These are phyloP conservation scores for Palloptera scutellata DNA, from an alignment of 2,888 invertebrate genomes.

Conservation along the genomic window DNA sequence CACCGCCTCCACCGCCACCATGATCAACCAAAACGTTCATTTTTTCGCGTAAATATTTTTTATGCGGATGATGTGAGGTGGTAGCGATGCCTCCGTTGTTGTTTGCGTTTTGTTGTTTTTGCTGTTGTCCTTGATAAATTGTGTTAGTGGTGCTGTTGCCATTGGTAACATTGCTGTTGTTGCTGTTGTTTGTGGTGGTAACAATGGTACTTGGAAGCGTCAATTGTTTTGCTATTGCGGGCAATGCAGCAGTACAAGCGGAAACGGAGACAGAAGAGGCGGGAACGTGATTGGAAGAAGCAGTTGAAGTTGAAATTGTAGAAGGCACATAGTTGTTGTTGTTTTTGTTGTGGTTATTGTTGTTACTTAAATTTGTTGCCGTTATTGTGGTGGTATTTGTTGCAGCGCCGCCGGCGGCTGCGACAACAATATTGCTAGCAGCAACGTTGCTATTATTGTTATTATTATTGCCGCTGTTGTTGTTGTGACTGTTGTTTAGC, in stretches of 20 bases:
- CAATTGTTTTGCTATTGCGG: conserved; percentile 38
- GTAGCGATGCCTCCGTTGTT: conserved; percentile 47
- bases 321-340: conserved; percentile 50
- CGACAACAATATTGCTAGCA: conserved; percentile 14
- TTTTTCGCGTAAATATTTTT: conserved; percentile 64
- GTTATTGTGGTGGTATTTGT: conserved; percentile 35
- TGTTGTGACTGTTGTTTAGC: conserved; percentile 32
- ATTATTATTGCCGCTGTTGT: conserved; percentile 25
- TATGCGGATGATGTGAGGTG: conserved; percentile 63
- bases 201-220: conserved; percentile 41
- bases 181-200: conserved; percentile 31
- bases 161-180: conserved; percentile 39
- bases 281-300: conserved; percentile 13
- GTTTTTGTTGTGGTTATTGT: conserved; percentile 40
- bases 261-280: conserved; percentile 20
- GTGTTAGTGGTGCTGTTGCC: conserved; percentile 41
- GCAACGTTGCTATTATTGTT: conserved; percentile 3
- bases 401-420: conserved; percentile 28
- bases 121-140: conserved; percentile 42
- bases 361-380: conserved; percentile 41
- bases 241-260: conserved; percentile 21
- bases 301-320: conserved; percentile 38
- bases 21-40: conserved; percentile 61
- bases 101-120: conserved; percentile 37
- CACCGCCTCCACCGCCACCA: conserved; percentile 42